These are phyloP conservation scores for Artemia franciscana DNA, from an alignment of 1,140 invertebrate genomes.

Conservation along the genomic window DNA sequence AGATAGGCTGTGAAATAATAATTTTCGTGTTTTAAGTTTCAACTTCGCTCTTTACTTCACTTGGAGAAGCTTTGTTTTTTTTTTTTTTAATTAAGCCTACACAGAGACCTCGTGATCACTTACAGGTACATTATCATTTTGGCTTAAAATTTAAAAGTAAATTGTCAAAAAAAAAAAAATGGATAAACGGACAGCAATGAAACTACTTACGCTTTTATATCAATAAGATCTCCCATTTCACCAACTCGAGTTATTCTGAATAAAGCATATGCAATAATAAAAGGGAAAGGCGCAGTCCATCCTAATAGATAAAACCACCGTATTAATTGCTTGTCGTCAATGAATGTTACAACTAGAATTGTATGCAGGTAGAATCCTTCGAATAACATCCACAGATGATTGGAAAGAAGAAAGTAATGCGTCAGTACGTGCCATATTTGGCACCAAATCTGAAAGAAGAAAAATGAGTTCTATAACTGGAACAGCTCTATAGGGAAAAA, in stretches of 20 bases:
- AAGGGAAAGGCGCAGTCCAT: conserved; percentile 52
- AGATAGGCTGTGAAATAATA: too few species aligned
- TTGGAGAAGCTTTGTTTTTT: too few species aligned
- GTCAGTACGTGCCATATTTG: conserved; percentile 38
- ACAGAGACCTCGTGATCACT: too few species aligned
- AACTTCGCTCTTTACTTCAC: too few species aligned
- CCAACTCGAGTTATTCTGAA: conserved; percentile 23
- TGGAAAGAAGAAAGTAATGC: conserved; percentile 70
- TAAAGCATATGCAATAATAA: conserved; percentile 37
- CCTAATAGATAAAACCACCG: conserved; percentile 57
- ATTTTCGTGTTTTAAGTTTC: too few species aligned
- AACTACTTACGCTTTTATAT: conserved; percentile 36
- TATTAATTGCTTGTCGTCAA: conserved; percentile 56
- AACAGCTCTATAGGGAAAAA: too few species aligned
- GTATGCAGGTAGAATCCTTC: conserved; percentile 84
- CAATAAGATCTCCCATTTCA: conserved; percentile 19
- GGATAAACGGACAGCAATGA: too few species aligned
- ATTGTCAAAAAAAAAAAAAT: too few species aligned
- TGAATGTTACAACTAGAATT: conserved; percentile 68
- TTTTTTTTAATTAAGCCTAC: too few species aligned
- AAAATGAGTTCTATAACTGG: too few species aligned
- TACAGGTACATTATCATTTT: too few species aligned
- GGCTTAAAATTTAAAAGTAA: too few species aligned
- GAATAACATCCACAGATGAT: conserved; percentile 87
- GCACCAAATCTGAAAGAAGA: background rate